phyloP scores from a whole-genome alignment of 2,113 vertebrate genomes.

The Dendropsophus ebraccatus region DNA sequence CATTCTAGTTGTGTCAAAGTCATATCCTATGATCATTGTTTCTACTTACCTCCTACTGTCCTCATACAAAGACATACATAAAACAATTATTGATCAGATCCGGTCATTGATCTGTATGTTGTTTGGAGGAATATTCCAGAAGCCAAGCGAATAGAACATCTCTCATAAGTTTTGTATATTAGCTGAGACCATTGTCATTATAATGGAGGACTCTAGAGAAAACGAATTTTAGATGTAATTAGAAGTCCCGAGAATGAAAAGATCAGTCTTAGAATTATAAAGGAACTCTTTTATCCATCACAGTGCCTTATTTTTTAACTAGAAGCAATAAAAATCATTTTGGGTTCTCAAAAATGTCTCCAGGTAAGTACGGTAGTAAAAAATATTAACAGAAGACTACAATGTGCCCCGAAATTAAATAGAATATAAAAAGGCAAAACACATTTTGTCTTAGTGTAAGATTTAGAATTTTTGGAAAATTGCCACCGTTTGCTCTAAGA shows the following conservation, averaged over 20 bases:
- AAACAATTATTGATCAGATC: not conserved
- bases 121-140: not conserved
- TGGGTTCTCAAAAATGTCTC: not conserved
- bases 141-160: not conserved
- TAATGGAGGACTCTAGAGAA: constrained; percentile 41
- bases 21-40: no score
- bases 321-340: constrained; percentile 19
- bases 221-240: constrained; percentile 47
- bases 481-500: not conserved
- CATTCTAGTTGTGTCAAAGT: no score
- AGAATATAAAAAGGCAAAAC: not conserved
- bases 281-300: not conserved
- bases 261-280: constrained; percentile 44
- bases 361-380: not conserved
- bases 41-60: no score
- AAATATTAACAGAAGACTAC: not conserved
- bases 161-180: constrained; percentile 6
- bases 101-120: not conserved
- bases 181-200: constrained; percentile 33
- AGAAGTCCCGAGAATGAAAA: constrained; percentile 3
- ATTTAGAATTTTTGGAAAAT: not conserved
- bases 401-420: no score
- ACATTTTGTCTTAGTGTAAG: not conserved
- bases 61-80: not conserved
- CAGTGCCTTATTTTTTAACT: constrained; percentile 32